Evolutionary conservation across 2,888 invertebrate species (phyloP).

Genomic region (Agonopterix heracliana): DNA sequence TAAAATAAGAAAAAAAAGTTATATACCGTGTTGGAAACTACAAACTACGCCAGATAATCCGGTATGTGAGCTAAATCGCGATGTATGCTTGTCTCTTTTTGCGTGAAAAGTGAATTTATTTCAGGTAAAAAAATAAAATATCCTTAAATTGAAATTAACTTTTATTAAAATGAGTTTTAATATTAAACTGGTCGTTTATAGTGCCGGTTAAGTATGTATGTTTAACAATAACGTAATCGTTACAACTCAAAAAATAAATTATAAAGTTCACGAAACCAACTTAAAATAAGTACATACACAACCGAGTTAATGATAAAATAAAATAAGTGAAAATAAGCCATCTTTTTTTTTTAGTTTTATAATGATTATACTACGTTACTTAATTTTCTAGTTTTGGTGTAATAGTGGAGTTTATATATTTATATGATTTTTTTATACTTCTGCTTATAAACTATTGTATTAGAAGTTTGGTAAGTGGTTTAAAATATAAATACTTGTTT

Average conservation of each 20-base stretch:
- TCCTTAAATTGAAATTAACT: conserved; percentile 60
- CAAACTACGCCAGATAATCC: conserved; percentile 56
- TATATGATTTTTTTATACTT: conserved; percentile 39
- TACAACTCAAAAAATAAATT: conserved; percentile 63
- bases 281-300: conserved; percentile 78
- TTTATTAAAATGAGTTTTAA: conserved; percentile 67
- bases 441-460: conserved; percentile 51
- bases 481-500: conserved; percentile 23
- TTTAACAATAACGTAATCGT: conserved; percentile 60
- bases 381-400: conserved; percentile 58
- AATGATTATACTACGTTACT: conserved; percentile 32
- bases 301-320: conserved; percentile 56
- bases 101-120: conserved; percentile 22
- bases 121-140: conserved; percentile 59
- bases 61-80: conserved; percentile 71
- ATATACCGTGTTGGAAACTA: conserved; percentile 59
- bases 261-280: conserved; percentile 41
- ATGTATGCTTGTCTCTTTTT: conserved; percentile 6
- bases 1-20: conserved; percentile 37
- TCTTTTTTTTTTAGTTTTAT: conserved; percentile 28
- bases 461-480: conserved; percentile 54
- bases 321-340: conserved; percentile 45
- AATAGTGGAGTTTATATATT: conserved; percentile 56
- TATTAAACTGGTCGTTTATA: conserved; percentile 56
- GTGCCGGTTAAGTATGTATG: conserved; percentile 71